Evolutionary conservation across 1,140 invertebrate genomes (phyloP).

Genomic region (Penaeus chinensis): DNA sequence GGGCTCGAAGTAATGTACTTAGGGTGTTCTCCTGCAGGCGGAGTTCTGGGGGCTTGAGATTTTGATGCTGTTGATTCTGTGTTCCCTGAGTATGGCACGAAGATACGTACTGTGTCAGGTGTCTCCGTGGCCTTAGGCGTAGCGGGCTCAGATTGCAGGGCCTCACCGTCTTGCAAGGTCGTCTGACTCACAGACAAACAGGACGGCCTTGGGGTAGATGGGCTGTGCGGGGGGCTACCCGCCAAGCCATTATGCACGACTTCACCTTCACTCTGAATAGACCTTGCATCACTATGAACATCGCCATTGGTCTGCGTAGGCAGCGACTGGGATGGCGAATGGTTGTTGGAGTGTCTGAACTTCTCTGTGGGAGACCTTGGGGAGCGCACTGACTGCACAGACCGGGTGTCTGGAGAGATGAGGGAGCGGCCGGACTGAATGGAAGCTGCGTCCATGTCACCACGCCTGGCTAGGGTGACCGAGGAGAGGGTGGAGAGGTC

Average conservation of each 20-base stretch:
- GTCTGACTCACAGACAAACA: constrained; percentile 62
- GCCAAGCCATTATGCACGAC: constrained; percentile 47
- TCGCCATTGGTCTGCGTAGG: constrained; percentile 49
- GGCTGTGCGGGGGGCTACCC: constrained; percentile 48
- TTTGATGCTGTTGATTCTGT: constrained; percentile 23
- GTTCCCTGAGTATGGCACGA: constrained; percentile 64
- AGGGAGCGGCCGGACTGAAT: constrained; percentile 60
- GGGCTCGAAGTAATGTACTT: constrained; percentile 1
- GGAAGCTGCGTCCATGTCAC: constrained; percentile 57
- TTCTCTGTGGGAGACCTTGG: constrained; percentile 53
- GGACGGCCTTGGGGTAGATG: constrained; percentile 47
- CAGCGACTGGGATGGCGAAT: constrained; percentile 53
- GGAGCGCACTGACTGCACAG: constrained; percentile 59
- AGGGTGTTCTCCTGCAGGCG: constrained; percentile 18
- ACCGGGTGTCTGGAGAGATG: constrained; percentile 55
- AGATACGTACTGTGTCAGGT: constrained; percentile 64
- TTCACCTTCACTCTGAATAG: constrained; percentile 53
- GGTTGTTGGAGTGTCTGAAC: constrained; percentile 41
- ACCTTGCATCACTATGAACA: constrained; percentile 38
- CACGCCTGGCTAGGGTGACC: constrained; percentile 73
- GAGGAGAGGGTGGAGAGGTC: constrained; percentile 84
- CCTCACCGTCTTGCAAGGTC: constrained; percentile 52
- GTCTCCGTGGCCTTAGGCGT: constrained; percentile 64
- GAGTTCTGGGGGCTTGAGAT: constrained; percentile 23
- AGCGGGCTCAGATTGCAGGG: constrained; percentile 54